Conservation (phyloP, 2,888 invertebrate species). For the Andrena camellia region DNA sequence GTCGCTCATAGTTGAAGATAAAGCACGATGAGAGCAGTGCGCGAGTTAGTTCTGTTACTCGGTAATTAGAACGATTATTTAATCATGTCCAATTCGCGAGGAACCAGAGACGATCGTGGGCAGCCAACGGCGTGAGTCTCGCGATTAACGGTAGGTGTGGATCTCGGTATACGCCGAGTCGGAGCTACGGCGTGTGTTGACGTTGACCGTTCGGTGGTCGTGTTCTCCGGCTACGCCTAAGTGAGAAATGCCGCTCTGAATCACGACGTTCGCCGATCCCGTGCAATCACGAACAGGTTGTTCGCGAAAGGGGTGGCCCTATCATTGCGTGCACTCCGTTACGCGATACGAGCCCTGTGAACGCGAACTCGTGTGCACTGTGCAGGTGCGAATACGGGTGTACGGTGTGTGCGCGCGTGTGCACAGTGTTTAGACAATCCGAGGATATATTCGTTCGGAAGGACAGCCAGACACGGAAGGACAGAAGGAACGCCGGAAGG, state of each 20-base stretch:
- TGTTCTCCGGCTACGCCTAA: conserved; percentile 70
- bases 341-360: conserved; percentile 21
- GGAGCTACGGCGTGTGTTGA: conserved; percentile 39
- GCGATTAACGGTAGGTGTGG: conserved; percentile 63
- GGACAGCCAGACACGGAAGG: conserved; percentile 53
- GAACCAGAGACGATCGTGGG: conserved; percentile 62
- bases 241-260: conserved; percentile 69
- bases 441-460: conserved; percentile 51
- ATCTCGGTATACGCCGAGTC: conserved; percentile 7
- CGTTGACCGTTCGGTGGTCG: conserved; percentile 43
- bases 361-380: conserved; percentile 11
- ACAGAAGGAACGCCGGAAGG: conserved; percentile 59
- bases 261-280: conserved; percentile 55
- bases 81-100: conserved; percentile 78
- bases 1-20: conserved; percentile 20
- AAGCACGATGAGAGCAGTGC: conserved; percentile 53
- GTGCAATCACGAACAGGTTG: conserved; percentile 67
- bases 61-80: conserved; percentile 78
- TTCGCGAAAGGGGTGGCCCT: conserved; percentile 48
- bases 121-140: conserved; percentile 60
- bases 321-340: conserved; percentile 27
- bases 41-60: conserved; percentile 52
- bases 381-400: conserved; percentile 11
- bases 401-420: conserved; percentile 28
- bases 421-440: conserved; percentile 35